Evolutionary conservation across 1,140 invertebrate genomes (phyloP), one percentile per base, ranked within the genome.

Genomic region (Lepidurus arcticus): DNA sequence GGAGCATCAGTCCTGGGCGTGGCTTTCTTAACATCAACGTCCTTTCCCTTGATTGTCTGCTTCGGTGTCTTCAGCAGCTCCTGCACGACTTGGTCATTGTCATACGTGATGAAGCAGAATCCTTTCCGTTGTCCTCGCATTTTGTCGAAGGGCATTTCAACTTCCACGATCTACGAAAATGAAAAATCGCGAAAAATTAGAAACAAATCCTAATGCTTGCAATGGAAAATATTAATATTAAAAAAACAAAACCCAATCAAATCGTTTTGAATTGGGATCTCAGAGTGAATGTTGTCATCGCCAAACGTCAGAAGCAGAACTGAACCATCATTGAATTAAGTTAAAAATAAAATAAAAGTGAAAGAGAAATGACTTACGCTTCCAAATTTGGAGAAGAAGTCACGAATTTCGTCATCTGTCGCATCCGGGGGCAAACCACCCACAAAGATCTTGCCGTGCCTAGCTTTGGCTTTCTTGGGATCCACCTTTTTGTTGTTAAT

Each of bases 91-190:
- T 95, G 92, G 85, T 96, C 94, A 73, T 93, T 94, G 84, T 96
- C 94, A 84, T 96, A 97, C 80, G 95, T 96, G 83, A 97, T 95
- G 83, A 97, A 97, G 84, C 94, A 96, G 87, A 97, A 97, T 78
- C 92, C 94, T 87, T 97, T 95, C 81, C 95, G 90, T 85, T 97
- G 94, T 83, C 96, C 97, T 88, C 98, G 97, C 85, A 91, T 91
- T 85, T 97, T 97, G 83, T 98, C 96, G 84, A 95, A 97, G 77
- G 96, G 96, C 91, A 97, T 94, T 86, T 98, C 96, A 77, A 97
- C 90, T 82, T 97, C 94, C 76, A 94, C 90, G 81, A 98, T 94
- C 94, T 96, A 82, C 26, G 86, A 85, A 82, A 81, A 81, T 80
- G 83, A 83, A 82, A 79, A 82, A 74, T 34, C 10, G 21, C 45